Evolutionary conservation across 2,113 vertebrate genomes (phyloP), one percentile per base, ranked within the genome.

Genomic region (Semicossyphus pulcher): DNA sequence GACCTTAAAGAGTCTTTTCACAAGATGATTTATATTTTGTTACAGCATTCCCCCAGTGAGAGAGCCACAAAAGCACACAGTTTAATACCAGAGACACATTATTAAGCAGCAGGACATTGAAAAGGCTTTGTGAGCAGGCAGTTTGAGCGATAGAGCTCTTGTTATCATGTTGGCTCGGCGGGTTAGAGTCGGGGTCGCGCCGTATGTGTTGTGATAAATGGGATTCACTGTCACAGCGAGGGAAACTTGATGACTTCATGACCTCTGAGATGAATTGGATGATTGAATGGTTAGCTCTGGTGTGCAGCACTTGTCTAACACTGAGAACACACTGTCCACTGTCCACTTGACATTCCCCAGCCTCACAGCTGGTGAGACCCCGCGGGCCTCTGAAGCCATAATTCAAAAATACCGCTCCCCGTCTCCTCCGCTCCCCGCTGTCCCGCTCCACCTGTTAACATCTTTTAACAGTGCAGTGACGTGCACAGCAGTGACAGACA

Each of bases 261-360:
- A 74, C 72, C 66, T 64, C 37, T 81, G 84, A 86, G 2, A 31
- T 41, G 54, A 67, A 36, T 29, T 61, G 78, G 63, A 64, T 60
- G 85, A 87, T 86, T 85, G 84, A 77, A 73, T 67, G 76, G 31
- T 66, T 83, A 87, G 68, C 84, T 93, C 91, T 89, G 48, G 64
- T 84, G 28, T 47, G 79, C 79, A 75, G 71, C 67, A 77, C 84
- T 84, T 68, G 61, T 76, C 28, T 36, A 9, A 59, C 10, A 49
- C 32, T 31, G 51, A 47, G 74, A 86, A 83, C 84, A 81, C 67
- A 77, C 37, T 37, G 29, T 29, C 20, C 37, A 75, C 58, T 82
- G 73, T 87, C 60, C 57, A 23, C 60, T 58, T 62, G 34, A 31
- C 73, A 67, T 80, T 76, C 79, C 75, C 6, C 52, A 76, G 59